These are phyloP conservation scores for Mugil cephalus DNA, from an alignment of 2,113 vertebrate species.

Conservation along the genomic window DNA sequence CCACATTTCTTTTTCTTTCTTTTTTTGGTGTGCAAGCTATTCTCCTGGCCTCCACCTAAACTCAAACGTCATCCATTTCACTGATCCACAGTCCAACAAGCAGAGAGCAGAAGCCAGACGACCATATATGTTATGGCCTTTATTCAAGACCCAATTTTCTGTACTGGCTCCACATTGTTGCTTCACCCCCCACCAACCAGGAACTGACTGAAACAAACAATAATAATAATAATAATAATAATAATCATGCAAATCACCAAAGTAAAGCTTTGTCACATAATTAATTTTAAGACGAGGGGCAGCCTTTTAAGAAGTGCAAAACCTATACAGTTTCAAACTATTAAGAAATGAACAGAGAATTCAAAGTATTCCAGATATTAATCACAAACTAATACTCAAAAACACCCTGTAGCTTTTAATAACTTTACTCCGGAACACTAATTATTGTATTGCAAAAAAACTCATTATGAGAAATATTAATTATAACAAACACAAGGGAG, in stretches of 20 bases:
- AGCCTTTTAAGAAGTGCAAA: not conserved
- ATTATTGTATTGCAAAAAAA: constrained; percentile 75
- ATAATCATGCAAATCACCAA: not conserved
- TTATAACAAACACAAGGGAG: constrained; percentile 69
- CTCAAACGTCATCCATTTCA: constrained; percentile 35
- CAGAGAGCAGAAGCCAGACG: constrained; percentile 45
- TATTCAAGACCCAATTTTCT: not conserved
- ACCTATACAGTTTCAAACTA: not conserved
- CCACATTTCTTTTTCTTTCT: too few relatives aligned
- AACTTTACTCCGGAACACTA: constrained; percentile 62
- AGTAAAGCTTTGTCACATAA: not conserved
- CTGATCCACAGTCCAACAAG: constrained; percentile 11
- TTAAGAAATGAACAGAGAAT: constrained; percentile 10
- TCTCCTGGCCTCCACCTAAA: constrained; percentile 16
- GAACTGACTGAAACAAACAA: not conserved
- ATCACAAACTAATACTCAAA: constrained; percentile 31
- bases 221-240: too few relatives aligned
- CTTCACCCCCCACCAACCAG: not conserved
- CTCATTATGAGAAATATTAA: constrained; percentile 78
- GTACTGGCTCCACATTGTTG: constrained; percentile 4
- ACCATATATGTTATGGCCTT: constrained; percentile 42
- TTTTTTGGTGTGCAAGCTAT: not conserved
- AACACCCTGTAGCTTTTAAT: constrained; percentile 60
- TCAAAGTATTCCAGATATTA: constrained; percentile 15
- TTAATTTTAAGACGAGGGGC: not conserved